Conservation (phyloP, 2,888 invertebrate species). For the Hydroisotoma schaefferi region DNA sequence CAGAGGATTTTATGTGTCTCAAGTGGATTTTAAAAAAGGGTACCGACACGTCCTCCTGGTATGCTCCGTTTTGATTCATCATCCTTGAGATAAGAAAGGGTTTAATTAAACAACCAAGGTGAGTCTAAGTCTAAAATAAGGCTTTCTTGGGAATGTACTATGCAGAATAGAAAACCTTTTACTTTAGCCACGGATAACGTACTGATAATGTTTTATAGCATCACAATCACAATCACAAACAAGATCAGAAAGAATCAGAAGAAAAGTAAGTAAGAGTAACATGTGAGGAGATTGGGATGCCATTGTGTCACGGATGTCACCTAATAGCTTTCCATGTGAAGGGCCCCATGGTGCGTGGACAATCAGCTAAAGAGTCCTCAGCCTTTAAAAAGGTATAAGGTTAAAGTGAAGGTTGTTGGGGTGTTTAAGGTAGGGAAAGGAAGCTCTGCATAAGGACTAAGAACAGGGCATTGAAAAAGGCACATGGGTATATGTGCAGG, state of each 20-base stretch:
- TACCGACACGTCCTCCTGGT: not conserved
- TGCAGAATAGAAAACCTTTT: too few relatives aligned
- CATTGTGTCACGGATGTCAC: not conserved
- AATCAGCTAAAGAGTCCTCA: conserved; percentile 22
- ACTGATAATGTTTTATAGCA: not conserved
- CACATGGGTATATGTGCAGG: too few relatives aligned
- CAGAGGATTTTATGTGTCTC: too few relatives aligned
- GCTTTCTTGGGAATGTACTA: too few relatives aligned
- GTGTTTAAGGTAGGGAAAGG: not conserved
- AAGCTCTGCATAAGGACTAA: not conserved
- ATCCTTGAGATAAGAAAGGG: not conserved
- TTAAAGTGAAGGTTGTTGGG: not conserved
- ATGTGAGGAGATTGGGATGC: too few relatives aligned
- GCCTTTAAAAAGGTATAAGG: too few relatives aligned
- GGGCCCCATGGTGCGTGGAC: conserved; percentile 25
- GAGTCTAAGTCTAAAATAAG: not conserved
- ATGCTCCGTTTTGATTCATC: not conserved
- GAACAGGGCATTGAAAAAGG: too few relatives aligned
- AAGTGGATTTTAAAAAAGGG: too few relatives aligned
- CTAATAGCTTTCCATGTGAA: conserved; percentile 7
- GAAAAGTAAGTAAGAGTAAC: too few relatives aligned
- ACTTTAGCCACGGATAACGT: not conserved
- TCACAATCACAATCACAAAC: too few relatives aligned
- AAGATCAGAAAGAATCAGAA: too few relatives aligned
- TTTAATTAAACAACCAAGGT: not conserved